phyloP scores from a whole-genome alignment of 2,888 invertebrate genomes.

The Gastrophysa polygoni region DNA sequence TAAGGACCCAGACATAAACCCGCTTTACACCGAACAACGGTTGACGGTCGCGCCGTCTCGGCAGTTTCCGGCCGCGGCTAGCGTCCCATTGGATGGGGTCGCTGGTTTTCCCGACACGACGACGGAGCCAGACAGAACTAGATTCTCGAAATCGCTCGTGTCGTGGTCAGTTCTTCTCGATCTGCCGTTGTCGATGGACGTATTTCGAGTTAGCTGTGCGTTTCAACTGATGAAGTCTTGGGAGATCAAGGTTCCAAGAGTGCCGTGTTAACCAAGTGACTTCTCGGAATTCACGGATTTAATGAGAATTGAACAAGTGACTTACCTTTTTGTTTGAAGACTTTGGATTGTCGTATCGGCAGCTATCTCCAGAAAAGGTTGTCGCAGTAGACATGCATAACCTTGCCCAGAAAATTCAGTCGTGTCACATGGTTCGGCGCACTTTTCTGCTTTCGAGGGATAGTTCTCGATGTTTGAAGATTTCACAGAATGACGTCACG shows the following conservation, averaged over 20 bases:
- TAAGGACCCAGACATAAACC: constrained; percentile 60
- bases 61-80: constrained; percentile 35
- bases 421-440: constrained; percentile 16
- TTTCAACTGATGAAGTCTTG: too few species aligned
- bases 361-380: too few species aligned
- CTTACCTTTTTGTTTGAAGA: too few species aligned
- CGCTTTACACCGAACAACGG: constrained; percentile 52
- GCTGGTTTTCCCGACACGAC: constrained; percentile 34
- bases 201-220: too few species aligned
- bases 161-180: constrained; percentile 49
- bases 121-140: constrained; percentile 35
- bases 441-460: background rate
- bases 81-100: constrained; percentile 36
- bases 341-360: too few species aligned
- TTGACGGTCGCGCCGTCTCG: constrained; percentile 40
- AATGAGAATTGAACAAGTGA: too few species aligned
- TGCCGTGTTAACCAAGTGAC: too few species aligned
- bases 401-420: constrained; percentile 29
- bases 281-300: too few species aligned
- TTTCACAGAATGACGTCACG: constrained; percentile 49
- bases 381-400: constrained; percentile 16
- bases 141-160: constrained; percentile 46
- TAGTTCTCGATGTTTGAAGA: background rate
- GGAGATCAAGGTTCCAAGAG: too few species aligned
- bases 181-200: background rate